Evolutionary conservation across 2,797 vertebrate genomes (phyloP), one percentile per base, ranked within the genome.

Genomic region (Periparus ater): DNA sequence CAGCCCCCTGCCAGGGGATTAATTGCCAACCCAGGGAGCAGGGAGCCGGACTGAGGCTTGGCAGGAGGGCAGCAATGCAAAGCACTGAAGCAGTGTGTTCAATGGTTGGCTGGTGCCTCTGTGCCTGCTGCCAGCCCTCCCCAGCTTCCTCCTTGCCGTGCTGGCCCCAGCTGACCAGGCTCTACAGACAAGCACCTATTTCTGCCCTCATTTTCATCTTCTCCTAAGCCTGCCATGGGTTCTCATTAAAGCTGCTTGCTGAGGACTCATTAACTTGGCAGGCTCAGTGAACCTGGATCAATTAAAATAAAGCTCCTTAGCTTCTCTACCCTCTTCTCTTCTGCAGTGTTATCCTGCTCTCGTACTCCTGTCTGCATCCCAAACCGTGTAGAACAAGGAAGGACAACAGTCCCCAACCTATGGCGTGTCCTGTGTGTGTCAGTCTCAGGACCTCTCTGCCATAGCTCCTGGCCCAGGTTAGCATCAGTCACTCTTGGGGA

Each of bases 231-330:
- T 89, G 75, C 91, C 65, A 44, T 2, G 0, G 80, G 60, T 74
- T 95, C 90, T 94, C 15, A 57, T 95, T 94, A 94, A 93, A 93
- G 77, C 80, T 87, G 58, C 72, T 94, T 96, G 68, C 93, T 68
- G 65, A 87, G 81, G 85, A 95, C 85, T 91, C 75, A 93, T 96
- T 96, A 95, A 92, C 91, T 96, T 89, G 92, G 85, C 85, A 93
- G 75, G 82, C 89, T 92, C 87, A 88, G 91, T 75, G 91, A 94
- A 92, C 85, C 88, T 6, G 1, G 73, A 92, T 96, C 92, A 94
- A 85, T 92, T 94, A 93, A 94, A 94, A 85, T 65, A 85, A 94
- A 96, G 72, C 89, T 91, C 36, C 89, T 96, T 89, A 83, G 54
- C 60, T 70, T 75, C 60, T 68, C 80, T 91, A 62, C 58, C 45